Evolutionary conservation across 30 jellyfish, hydroid and myxozoan species (phyloP), one percentile per base, ranked within the genome.

Genomic region (Aurelia sp.): DNA sequence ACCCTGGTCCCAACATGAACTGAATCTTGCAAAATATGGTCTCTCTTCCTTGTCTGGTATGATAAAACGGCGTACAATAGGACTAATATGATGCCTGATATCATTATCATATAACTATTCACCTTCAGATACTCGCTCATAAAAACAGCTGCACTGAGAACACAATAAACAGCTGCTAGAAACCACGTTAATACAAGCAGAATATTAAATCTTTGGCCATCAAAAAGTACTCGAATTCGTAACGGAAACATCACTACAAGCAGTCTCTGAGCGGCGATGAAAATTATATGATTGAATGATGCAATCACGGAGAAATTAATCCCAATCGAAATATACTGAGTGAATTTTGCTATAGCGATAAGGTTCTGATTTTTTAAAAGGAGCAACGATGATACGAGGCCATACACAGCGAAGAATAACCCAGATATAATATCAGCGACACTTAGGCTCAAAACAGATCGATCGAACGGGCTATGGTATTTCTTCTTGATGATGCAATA

Each of bases 231-330:
- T 17, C 74, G 63, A 66, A 77, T 31, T 57, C 12, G 62, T 20
- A 77, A 22, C 4, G 88, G 88, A 41, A 77, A 77, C 55, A 77
- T 62, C 21, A 77, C 77, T 27, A 78, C 76, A 59, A 77, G 63
- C 77, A 77, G 21, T 18, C 88, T 62, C 68, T 77, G 88, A 13
- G 41, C n/a, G 59, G 88, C 88, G 15, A 77, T 77, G 77, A 77
- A 77, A n/a, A 77, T 60, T 7, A 77, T 62, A 55, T 77, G 88
- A 63, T 77, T 77, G 44, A 77, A 77, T 22, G 77, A 24, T 7
- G 88, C 88, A 0, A 77, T 70, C 59, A 59, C 76, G 18, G 88
- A 59, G 63, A 77, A 77, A 33, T 77, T 77, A 12, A 74, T 20
- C 57, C 85, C 85, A 22, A 19, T 41, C 11, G 85, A 60, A 30